These are phyloP conservation scores for Valencia hispanica DNA, from an alignment of 2,797 vertebrate genomes.

Conservation along the genomic window DNA sequence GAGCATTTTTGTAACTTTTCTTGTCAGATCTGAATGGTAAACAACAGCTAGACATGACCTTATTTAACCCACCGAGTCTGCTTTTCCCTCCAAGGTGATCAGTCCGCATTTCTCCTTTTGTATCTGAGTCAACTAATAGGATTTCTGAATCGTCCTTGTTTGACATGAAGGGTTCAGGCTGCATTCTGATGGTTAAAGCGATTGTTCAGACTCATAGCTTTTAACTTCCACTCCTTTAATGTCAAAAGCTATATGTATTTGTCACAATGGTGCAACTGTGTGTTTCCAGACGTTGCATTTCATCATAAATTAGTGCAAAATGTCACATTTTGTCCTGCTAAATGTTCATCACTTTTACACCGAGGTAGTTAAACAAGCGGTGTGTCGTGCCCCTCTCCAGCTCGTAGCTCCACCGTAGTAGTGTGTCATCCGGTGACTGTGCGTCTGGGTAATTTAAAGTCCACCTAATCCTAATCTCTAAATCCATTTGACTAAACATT, in stretches of 20 bases:
- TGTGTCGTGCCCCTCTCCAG: not conserved
- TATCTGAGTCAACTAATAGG: not conserved
- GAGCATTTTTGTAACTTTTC: not conserved
- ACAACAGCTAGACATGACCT: not conserved
- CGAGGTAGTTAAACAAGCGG: not conserved
- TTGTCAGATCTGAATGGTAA: not conserved
- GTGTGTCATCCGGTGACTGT: constrained; percentile 73
- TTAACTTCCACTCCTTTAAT: not conserved
- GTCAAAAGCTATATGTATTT: not conserved
- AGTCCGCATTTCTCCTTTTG: not conserved
- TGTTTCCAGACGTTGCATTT: not conserved
- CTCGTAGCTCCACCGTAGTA: constrained; percentile 43
- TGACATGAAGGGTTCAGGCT: not conserved
- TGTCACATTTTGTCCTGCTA: not conserved
- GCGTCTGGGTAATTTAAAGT: constrained; percentile 74
- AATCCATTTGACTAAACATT: constrained; percentile 83
- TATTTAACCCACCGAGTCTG: not conserved
- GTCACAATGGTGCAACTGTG: not conserved
- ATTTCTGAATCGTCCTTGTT: not conserved
- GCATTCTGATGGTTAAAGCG: not conserved
- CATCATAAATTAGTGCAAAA: not conserved
- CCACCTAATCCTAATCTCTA: constrained; percentile 83
- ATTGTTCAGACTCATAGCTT: not conserved
- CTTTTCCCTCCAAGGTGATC: not conserved
- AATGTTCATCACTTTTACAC: not conserved